A percentile compares a stretch with the other conserved stretches of the same genome.
These are phyloP conservation scores for Vulpes lagopus DNA, from an alignment of 2,113 vertebrate genomes.

Conservation along the genomic window DNA sequence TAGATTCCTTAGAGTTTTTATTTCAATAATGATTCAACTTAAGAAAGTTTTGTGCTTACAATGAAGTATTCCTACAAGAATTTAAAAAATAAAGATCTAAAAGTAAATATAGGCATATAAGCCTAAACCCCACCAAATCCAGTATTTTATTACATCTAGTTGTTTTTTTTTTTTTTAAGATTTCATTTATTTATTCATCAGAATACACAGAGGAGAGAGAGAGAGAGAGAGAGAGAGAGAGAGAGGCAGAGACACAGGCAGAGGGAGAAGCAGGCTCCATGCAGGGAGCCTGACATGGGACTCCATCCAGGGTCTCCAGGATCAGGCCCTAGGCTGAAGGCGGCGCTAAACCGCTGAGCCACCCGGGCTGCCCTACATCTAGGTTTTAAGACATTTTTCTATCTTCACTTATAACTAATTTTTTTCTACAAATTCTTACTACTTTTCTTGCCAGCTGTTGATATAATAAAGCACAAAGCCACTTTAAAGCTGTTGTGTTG, in stretches of 20 bases:
- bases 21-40: slow-evolving; percentile 33
- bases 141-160: slow-evolving; percentile 3
- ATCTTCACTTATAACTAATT: not conserved
- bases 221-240: no score
- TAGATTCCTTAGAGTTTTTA: slow-evolving; percentile 30
- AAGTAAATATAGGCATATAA: slow-evolving; percentile 14
- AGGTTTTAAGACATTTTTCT: not conserved
- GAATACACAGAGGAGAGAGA: no score
- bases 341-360: no score
- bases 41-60: slow-evolving; percentile 34
- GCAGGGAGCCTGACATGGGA: no score
- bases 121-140: not conserved
- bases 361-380: no score
- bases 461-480: not conserved
- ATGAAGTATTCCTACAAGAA: not conserved
- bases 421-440: not conserved
- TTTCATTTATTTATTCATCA: no score
- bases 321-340: no score
- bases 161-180: no score
- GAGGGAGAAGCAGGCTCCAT: no score
- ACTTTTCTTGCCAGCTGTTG: not conserved
- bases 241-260: no score
- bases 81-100: slow-evolving; percentile 50
- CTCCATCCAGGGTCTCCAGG: no score
- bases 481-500: not conserved